Conservation (phyloP, 2,113 vertebrate species). For the Rattus norvegicus region DNA sequence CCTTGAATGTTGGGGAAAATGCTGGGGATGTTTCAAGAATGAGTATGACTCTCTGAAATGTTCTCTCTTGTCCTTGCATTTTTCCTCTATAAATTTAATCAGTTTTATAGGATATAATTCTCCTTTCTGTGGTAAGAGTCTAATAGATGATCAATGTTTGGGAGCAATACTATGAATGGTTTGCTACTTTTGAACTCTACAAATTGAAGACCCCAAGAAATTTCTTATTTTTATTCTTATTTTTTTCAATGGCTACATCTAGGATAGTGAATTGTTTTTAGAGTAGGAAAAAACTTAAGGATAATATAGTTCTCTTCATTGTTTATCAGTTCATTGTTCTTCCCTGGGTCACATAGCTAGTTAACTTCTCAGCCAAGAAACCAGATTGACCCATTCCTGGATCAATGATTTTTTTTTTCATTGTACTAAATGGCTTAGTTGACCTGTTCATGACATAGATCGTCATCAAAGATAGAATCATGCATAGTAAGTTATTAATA, state of each 20-base stretch:
- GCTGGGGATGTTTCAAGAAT: neutral
- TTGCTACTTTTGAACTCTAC: constrained; percentile 16
- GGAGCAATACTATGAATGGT: neutral
- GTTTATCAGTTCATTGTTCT: neutral
- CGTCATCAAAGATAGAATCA: neutral
- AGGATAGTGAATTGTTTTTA: neutral
- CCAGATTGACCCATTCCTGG: neutral
- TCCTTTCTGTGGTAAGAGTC: neutral
- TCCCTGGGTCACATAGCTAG: neutral
- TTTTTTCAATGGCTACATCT: neutral
- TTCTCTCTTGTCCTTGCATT: neutral
- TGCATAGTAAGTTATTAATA: neutral
- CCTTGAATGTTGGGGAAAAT: neutral
- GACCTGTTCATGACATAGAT: neutral
- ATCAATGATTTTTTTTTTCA: neutral
- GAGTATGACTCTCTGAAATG: neutral
- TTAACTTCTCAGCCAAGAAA: neutral
- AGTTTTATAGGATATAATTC: neutral
- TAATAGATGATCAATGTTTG: neutral
- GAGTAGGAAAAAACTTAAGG: neutral
- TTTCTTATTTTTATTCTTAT: neutral
- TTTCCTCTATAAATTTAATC: constrained; percentile 35
- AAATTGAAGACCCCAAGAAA: neutral
- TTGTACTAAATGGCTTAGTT: neutral
- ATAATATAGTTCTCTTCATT: neutral